Evolutionary conservation across 2,888 invertebrate genomes (phyloP).

Genomic region (Perizoma affinitatum): DNA sequence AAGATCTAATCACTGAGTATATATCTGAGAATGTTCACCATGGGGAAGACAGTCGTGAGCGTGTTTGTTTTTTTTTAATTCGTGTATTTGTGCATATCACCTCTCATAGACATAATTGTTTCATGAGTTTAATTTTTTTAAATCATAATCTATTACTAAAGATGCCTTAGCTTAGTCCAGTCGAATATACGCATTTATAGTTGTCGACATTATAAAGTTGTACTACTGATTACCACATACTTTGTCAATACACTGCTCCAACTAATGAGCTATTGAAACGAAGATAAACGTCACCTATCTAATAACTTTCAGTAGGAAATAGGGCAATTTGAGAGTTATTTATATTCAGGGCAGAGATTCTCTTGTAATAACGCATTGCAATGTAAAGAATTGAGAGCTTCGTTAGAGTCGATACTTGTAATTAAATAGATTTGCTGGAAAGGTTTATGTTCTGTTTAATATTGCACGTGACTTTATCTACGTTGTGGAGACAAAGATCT

Average conservation of each 20-base stretch:
- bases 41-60: no score
- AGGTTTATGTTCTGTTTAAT: neutral
- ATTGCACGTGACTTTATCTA: no score
- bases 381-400: constrained; percentile 31
- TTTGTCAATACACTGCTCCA: constrained; percentile 9
- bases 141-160: no score
- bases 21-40: no score
- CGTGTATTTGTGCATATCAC: no score
- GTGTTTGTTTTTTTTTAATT: no score
- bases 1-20: no score
- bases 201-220: neutral
- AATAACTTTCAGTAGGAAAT: constrained; percentile 37
- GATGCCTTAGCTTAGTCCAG: no score
- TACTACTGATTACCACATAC: constrained; percentile 4
- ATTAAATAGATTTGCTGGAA: constrained; percentile 19
- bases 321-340: constrained; percentile 39
- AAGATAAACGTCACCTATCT: constrained; percentile 33
- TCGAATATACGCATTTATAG: no score
- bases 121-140: no score
- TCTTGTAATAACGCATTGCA: constrained; percentile 29
- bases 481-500: no score
- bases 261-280: constrained; percentile 39
- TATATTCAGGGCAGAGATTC: constrained; percentile 32
- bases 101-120: no score
- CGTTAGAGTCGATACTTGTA: constrained; percentile 24